Evolutionary conservation across 2,888 invertebrate genomes (phyloP).

Genomic region (Hirtodrosophila confusa): DNA sequence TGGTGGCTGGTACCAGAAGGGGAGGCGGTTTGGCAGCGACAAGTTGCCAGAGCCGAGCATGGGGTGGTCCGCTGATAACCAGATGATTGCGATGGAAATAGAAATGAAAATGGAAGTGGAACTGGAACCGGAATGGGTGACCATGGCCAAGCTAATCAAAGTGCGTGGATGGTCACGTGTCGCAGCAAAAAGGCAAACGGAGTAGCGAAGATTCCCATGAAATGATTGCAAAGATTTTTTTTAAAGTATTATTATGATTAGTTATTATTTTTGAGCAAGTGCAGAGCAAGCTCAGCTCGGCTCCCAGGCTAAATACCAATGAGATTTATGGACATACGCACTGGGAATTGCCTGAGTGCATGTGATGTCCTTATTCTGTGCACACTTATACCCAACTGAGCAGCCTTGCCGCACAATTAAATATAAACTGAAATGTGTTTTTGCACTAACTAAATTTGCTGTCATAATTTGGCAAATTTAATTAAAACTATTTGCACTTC

Average conservation of each 20-base stretch:
- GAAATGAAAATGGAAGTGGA: background rate
- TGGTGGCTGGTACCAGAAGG: slow-evolving; percentile 24
- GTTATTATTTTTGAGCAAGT: slow-evolving; percentile 70
- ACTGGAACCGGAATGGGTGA: slow-evolving; percentile 6
- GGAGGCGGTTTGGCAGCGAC: slow-evolving; percentile 14
- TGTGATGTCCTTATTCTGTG: background rate
- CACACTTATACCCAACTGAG: background rate
- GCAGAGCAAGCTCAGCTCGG: slow-evolving; percentile 32
- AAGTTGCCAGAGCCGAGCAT: slow-evolving; percentile 13
- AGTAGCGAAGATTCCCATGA: slow-evolving; percentile 65
- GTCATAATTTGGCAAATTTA: slow-evolving; percentile 75
- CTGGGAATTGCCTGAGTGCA: slow-evolving; percentile 51
- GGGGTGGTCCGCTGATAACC: slow-evolving; percentile 39
- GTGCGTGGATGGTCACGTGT: slow-evolving; percentile 78
- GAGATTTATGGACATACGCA: slow-evolving; percentile 61
- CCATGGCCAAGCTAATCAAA: slow-evolving; percentile 74
- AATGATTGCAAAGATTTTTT: slow-evolving; percentile 62
- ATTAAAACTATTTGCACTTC: slow-evolving; percentile 72
- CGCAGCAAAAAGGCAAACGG: slow-evolving; percentile 47
- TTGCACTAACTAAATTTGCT: slow-evolving; percentile 48
- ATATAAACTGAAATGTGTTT: slow-evolving; percentile 48
- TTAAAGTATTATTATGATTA: slow-evolving; percentile 71
- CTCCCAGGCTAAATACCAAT: slow-evolving; percentile 53
- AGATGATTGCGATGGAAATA: slow-evolving; percentile 26
- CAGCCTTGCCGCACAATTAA: slow-evolving; percentile 36